Base-by-base conservation (phyloP, 2,888 invertebrate species). In the Oscheius sp. region DNA sequence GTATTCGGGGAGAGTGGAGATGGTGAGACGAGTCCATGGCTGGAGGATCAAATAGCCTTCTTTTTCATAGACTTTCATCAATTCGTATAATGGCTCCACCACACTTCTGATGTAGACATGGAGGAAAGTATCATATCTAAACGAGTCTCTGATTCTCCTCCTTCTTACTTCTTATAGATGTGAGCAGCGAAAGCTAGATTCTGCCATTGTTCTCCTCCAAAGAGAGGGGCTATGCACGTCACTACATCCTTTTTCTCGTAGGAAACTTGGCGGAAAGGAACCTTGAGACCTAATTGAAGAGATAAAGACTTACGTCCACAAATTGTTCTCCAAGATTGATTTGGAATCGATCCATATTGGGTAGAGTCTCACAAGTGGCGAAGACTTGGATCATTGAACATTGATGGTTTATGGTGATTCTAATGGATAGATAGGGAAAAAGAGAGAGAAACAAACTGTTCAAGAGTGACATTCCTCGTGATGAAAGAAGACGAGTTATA, bases 151-250 rank as follows among this genome's bases (percentile, higher is more conserved):
- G 3, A 6, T 20, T 37, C 39, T 58, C 12, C 25, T 17, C 10
- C 5, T 4, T n/a, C 31, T 57, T 17, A 75, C 73, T 50, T 17
- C 61, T 68, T 71, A 61, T 76, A 75, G 15, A 71, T 69, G 55
- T 78, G 78, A 10, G 72, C 46, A 1, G 78, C 71, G 8, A 75
- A 55, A 1, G 75, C 31, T 0, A 72, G 42, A 29, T 66, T 66
- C 23, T 78, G 76, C 78, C 78, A 78, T 31, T 72, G 72, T 63
- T 78, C 78, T 2, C 57, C 58, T 0, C 76, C 76, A 53, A 78
- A 78, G 0, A 78, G 58, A 0, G 78, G 78, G 1, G 78, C 69
- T 34, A 78, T 73, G 34, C 78, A 78, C 61, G 71, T 71, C 15
- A 78, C 75, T 20, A 78, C 78, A 1, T 67, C 46, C 25, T 72